These are phyloP conservation scores for Edolisoma coerulescens DNA, from an alignment of 2,113 vertebrate genomes.

Conservation along the genomic window DNA sequence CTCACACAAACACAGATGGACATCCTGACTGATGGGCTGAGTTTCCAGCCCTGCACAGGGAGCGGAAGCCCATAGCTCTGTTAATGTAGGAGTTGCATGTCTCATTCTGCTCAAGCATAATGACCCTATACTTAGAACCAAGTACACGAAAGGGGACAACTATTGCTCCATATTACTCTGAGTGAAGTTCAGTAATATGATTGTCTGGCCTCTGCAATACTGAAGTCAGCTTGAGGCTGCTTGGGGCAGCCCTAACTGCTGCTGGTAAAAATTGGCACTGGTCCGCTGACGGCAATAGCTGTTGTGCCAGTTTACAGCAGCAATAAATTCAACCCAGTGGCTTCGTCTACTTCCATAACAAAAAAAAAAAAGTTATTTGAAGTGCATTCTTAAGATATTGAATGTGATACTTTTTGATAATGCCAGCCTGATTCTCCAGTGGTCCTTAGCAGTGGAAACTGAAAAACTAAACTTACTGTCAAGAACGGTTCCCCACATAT, in stretches of 20 bases:
- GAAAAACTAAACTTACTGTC: neutral
- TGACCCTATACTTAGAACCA: neutral
- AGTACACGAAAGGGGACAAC: neutral
- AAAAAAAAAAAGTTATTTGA: neutral
- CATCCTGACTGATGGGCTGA: neutral
- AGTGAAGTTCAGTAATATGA: neutral
- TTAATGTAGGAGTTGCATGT: neutral
- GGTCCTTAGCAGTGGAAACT: neutral
- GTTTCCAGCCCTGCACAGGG: neutral
- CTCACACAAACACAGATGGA: neutral
- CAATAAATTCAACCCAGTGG: neutral
- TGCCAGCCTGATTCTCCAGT: neutral
- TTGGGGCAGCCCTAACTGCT: neutral
- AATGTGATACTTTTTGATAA: neutral
- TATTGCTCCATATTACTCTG: neutral
- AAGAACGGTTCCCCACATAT: neutral
- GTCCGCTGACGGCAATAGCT: neutral
- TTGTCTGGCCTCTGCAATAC: neutral
- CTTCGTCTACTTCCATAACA: neutral
- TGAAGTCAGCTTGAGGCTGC: neutral
- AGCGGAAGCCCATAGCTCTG: neutral
- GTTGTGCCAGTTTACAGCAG: neutral
- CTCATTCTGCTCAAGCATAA: neutral
- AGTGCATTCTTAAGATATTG: neutral
- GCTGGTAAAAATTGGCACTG: neutral